Evolutionary conservation across 2,113 vertebrate genomes (phyloP).

Genomic region (Arothron firmamentum): DNA sequence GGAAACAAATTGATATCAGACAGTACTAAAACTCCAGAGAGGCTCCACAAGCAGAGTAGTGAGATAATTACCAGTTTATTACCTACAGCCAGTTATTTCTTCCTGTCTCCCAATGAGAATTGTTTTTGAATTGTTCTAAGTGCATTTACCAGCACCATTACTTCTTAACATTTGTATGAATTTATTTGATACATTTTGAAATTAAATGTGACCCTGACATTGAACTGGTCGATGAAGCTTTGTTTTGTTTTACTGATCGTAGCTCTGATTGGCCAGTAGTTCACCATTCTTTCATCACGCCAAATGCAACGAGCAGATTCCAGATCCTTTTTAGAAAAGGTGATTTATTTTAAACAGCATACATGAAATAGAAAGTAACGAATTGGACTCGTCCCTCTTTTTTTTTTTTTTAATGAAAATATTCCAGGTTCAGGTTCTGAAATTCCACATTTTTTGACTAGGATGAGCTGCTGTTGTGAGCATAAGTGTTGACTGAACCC

Average conservation of each 20-base stretch:
- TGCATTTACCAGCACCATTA: slow-evolving; percentile 89
- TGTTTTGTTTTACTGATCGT: slow-evolving; percentile 37
- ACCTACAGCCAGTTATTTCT: no score
- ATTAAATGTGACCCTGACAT: slow-evolving; percentile 99
- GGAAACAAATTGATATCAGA: no score
- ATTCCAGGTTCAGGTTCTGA: slow-evolving; percentile 3
- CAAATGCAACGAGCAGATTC: not conserved
- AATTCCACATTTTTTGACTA: not conserved
- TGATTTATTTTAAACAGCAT: slow-evolving; percentile 64
- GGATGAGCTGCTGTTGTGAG: slow-evolving; percentile 9
- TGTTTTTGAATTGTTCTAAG: slow-evolving; percentile 88
- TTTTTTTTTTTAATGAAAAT: slow-evolving; percentile 10
- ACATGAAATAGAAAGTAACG: slow-evolving; percentile 41
- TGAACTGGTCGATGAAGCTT: slow-evolving; percentile 67
- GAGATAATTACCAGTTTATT: no score
- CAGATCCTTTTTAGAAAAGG: slow-evolving; percentile 62
- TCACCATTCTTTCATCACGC: not conserved
- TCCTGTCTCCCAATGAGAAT: slow-evolving; percentile 47
- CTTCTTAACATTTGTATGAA: slow-evolving; percentile 98
- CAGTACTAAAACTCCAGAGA: no score
- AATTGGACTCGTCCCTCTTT: slow-evolving; percentile 32
- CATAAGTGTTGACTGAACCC: not conserved
- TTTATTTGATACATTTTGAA: slow-evolving; percentile 87
- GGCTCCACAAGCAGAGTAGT: no score
- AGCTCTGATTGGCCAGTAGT: not conserved